Evolutionary conservation across 2,113 vertebrate genomes (phyloP).

Genomic region (Ctenomys sociabilis): DNA sequence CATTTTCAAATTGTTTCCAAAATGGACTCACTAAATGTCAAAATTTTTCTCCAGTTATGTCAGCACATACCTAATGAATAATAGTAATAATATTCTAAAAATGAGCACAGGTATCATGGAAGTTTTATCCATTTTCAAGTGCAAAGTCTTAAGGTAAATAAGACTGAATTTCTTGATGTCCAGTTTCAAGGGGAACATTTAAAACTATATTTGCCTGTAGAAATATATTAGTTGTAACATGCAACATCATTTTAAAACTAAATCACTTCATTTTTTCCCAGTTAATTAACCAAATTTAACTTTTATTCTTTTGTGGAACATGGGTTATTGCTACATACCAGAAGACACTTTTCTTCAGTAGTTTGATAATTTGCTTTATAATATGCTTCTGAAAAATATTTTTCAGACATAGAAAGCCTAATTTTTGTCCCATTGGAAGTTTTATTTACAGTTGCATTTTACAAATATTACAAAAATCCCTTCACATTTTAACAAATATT

Average conservation of each 20-base stretch:
- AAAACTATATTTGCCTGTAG: not conserved
- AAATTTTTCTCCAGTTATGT: not conserved
- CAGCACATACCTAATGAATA: not conserved
- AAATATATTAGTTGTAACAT: not conserved
- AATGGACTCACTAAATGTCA: not conserved
- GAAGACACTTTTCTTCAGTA: not conserved
- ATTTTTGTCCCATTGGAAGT: not conserved
- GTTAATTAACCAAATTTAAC: not conserved
- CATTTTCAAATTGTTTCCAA: slow-evolving; percentile 24
- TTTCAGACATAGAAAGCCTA: not conserved
- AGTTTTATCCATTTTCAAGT: not conserved
- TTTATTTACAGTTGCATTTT: not conserved
- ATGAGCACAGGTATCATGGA: accelerated
- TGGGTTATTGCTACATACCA: not conserved
- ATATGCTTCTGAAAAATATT: not conserved
- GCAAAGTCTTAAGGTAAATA: not conserved
- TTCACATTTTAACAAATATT: not conserved
- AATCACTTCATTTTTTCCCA: not conserved
- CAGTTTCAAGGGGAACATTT: not conserved
- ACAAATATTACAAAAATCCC: not conserved
- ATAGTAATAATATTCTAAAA: not conserved
- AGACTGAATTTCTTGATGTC: not conserved
- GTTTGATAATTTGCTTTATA: not conserved
- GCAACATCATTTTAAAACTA: not conserved
- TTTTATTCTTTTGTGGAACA: not conserved